These are phyloP conservation scores for Germaria angustata DNA, from an alignment of 2,888 invertebrate species.

Conservation along the genomic window DNA sequence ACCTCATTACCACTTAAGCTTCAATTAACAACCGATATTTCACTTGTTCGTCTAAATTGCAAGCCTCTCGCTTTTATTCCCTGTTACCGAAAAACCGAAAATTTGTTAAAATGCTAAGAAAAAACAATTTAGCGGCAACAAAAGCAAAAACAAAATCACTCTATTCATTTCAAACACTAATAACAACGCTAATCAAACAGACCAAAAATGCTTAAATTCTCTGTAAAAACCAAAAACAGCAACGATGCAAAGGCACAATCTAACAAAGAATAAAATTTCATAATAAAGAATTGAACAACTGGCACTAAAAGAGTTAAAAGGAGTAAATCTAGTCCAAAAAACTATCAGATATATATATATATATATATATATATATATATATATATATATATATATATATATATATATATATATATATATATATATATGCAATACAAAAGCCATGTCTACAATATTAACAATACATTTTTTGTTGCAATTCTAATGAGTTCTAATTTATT, in stretches of 20 bases:
- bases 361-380: no score
- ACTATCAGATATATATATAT: no score
- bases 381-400: no score
- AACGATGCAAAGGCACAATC: background rate
- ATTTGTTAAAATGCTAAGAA: slow-evolving; percentile 45
- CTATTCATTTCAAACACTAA: slow-evolving; percentile 45
- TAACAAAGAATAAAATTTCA: background rate
- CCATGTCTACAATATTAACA: no score
- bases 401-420: no score
- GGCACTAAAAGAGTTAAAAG: slow-evolving; percentile 4
- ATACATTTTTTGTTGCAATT: no score
- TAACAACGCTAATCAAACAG: slow-evolving; percentile 59
- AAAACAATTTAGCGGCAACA: slow-evolving; percentile 42
- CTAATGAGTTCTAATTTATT: no score
- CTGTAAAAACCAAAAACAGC: background rate
- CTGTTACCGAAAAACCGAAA: slow-evolving; percentile 33
- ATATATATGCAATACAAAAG: no score
- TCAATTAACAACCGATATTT: slow-evolving; percentile 3
- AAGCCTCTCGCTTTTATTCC: slow-evolving; percentile 31
- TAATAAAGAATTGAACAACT: background rate
- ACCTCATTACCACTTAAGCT: background rate
- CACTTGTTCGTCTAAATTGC: background rate
- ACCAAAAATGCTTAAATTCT: slow-evolving; percentile 47
- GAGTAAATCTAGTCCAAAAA: background rate
- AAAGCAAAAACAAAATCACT: background rate